Base-by-base conservation (phyloP, 2,113 vertebrate genomes). In the Sterna hirundo region DNA sequence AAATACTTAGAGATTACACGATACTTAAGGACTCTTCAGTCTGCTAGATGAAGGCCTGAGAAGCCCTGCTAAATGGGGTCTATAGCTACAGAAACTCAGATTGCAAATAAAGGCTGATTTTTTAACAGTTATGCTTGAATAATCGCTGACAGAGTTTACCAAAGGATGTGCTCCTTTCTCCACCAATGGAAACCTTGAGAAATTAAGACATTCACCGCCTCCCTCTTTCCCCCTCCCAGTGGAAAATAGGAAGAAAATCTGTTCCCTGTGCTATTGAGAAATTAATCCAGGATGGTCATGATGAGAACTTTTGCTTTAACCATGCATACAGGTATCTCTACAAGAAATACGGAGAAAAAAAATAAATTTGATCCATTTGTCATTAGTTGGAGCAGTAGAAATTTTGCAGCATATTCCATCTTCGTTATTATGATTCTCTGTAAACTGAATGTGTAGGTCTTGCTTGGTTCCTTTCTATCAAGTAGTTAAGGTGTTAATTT, bases 321-420 rank as follows among this genome's bases (percentile, higher is more conserved):
- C 7, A 7, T 25, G 8, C 2, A 1, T 30, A 7, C 3, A 7
- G 4, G 2, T 38, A 20, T 65, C 8, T 52, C 13, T 20, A 1
- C 5, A 9, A 86, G 84, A 68, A 86, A 46, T 11, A 34, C 0
- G 4, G 14, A 23, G 13, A n/a, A n/a, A 57, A 6, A 23, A 22
- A 22, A 13, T 20, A 19, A 10, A 30, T 5, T 11, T 2, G 4
- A 36, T 51, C 23, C 32, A 17, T 66, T 57, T 4, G 54, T 46
- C 32, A 55, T 27, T 76, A 51, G 10, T 3, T 42, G 34, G 22
- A 64, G 13, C 3, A 19, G 18, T 8, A 55, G 30, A 49, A n/a
- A 29, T 69, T 93, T 82, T 47, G 23, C 27, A 22, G 3, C 0
- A 0, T 29, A 44, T 14, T 69, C 11, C 46, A 36, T 68, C n/a